phyloP scores from a whole-genome alignment of 2,797 vertebrate species.

The Eospalax fontanierii region DNA sequence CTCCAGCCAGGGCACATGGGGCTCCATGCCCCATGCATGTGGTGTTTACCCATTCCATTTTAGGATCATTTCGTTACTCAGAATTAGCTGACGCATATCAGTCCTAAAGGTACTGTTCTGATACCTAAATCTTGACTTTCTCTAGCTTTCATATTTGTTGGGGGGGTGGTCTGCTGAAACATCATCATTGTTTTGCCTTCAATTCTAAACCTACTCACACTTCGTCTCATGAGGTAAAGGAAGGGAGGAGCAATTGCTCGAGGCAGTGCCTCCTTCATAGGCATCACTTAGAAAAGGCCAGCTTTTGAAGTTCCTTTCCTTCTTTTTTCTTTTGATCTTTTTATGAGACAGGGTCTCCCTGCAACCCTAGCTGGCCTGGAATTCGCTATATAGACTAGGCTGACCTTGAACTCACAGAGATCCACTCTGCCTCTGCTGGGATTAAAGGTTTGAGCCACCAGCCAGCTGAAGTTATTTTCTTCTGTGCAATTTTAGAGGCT shows the following conservation, averaged over 20 bases:
- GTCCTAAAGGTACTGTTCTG: background rate
- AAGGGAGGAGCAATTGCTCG: background rate
- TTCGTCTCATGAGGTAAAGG: background rate
- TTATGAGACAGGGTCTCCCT: too few relatives aligned
- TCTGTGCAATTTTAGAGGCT: accelerated
- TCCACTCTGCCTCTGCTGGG: too few relatives aligned
- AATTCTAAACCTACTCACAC: background rate
- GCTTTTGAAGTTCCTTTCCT: background rate
- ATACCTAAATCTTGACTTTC: background rate
- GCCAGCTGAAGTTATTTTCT: too few relatives aligned
- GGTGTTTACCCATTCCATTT: background rate
- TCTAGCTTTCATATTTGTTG: background rate
- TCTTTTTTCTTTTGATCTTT: too few relatives aligned
- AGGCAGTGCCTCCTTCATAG: accelerated
- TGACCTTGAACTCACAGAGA: too few relatives aligned
- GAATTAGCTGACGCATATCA: background rate
- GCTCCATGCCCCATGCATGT: background rate
- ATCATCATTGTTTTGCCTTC: background rate
- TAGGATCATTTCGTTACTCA: background rate
- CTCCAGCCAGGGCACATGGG: background rate
- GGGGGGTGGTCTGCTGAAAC: too few relatives aligned
- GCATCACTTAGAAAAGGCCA: too few relatives aligned
- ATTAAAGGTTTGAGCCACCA: too few relatives aligned
- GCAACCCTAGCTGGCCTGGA: too few relatives aligned
- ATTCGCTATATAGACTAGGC: too few relatives aligned